Evolutionary conservation across 2,888 invertebrate genomes (phyloP).

Genomic region (Agriopis leucophaearia): DNA sequence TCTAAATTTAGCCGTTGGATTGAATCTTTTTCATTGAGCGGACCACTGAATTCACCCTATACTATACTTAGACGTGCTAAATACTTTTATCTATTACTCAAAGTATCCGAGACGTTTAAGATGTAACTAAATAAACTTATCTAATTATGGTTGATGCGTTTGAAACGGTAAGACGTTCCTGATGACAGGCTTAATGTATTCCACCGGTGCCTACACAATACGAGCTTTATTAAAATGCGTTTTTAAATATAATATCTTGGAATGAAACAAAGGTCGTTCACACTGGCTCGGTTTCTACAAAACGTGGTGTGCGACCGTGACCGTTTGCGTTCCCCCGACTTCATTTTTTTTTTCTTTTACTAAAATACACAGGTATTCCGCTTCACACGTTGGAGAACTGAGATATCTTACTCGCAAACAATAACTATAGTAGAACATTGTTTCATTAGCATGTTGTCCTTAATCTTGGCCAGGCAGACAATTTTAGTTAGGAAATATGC

Average conservation of each 20-base stretch:
- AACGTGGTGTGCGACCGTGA: constrained; percentile 73
- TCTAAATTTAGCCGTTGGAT: no score
- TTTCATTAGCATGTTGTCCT: not conserved
- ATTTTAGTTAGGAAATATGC: no score
- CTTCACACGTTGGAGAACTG: constrained; percentile 19
- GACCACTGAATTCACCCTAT: no score
- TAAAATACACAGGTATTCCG: constrained; percentile 24
- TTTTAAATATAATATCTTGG: constrained; percentile 80
- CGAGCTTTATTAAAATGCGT: constrained; percentile 80
- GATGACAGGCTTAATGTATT: constrained; percentile 75
- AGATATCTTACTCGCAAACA: constrained; percentile 12
- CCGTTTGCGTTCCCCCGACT: constrained; percentile 61
- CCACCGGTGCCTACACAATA: constrained; percentile 75
- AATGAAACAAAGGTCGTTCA: constrained; percentile 77
- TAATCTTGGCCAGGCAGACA: no score
- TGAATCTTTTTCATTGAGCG: no score
- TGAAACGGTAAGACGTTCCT: constrained; percentile 54
- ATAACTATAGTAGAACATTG: constrained; percentile 3
- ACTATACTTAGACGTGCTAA: no score
- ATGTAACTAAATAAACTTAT: constrained; percentile 37
- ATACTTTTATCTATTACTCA: not conserved
- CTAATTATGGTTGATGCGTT: constrained; percentile 52
- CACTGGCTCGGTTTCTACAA: constrained; percentile 67
- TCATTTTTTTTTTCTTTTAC: constrained; percentile 50
- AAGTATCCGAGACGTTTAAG: not conserved